phyloP scores from a whole-genome alignment of 2,113 vertebrate genomes.

The Epinephelus fuscoguttatus region DNA sequence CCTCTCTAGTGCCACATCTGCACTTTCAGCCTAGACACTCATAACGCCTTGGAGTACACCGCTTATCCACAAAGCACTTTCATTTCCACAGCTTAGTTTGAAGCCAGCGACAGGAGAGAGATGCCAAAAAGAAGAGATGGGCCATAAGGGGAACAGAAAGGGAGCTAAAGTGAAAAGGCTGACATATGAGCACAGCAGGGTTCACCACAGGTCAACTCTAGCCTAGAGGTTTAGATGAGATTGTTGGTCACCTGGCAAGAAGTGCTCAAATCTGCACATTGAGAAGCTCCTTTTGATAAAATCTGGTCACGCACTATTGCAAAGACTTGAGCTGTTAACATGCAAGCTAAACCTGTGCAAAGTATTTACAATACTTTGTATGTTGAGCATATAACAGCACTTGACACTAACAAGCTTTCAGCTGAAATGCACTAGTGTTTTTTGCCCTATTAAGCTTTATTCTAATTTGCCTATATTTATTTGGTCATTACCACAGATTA shows the following conservation, averaged over 20 bases:
- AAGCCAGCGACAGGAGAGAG: constrained; percentile 30
- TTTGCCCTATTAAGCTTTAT: background rate
- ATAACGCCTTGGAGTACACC: constrained; percentile 34
- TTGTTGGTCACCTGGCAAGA: constrained; percentile 24
- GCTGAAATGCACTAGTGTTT: background rate
- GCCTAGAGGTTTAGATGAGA: constrained; percentile 18
- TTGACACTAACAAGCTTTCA: background rate
- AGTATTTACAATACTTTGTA: background rate
- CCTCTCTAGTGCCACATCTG: constrained; percentile 53
- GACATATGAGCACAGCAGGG: background rate
- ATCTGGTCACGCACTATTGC: background rate
- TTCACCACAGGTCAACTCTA: constrained; percentile 22
- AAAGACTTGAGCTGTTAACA: background rate
- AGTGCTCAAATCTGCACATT: constrained; percentile 19
- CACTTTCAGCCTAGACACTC: constrained; percentile 43
- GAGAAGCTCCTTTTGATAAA: background rate
- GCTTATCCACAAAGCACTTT: constrained; percentile 60
- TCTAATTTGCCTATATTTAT: background rate
- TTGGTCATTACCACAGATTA: background rate
- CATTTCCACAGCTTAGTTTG: constrained; percentile 68
- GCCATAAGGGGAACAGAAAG: constrained; percentile 41
- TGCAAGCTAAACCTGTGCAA: background rate
- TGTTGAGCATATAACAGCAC: background rate
- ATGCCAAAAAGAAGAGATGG: constrained; percentile 33
- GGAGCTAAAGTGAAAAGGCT: constrained; percentile 23